These are phyloP conservation scores for Scaptomyza caliginosa DNA, from an alignment of 2,888 invertebrate genomes.

Conservation along the genomic window DNA sequence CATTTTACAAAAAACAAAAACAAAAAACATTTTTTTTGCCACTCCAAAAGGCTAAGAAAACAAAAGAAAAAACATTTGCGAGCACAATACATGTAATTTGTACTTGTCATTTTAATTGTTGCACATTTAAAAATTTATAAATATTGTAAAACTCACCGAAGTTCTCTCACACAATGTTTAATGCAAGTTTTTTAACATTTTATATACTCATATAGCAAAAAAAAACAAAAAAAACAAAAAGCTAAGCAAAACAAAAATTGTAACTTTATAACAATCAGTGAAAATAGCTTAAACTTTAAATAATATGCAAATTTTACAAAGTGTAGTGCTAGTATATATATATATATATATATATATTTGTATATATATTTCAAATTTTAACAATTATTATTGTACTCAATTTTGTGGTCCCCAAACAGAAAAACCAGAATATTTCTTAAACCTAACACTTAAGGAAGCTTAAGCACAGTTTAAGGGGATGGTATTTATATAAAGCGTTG, in stretches of 20 bases:
- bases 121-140: conserved; percentile 43
- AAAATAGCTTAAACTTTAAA: conserved; percentile 63
- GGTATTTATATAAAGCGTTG: conserved; percentile 66
- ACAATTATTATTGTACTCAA: conserved; percentile 56
- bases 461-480: conserved; percentile 61
- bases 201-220: conserved; percentile 20
- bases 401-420: conserved; percentile 58
- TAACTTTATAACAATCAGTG: conserved; percentile 70
- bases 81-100: conserved; percentile 56
- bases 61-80: conserved; percentile 29
- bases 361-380: conserved; percentile 59
- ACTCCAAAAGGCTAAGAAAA: conserved; percentile 46
- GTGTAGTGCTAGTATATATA: conserved; percentile 49
- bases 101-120: conserved; percentile 59
- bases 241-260: conserved; percentile 36
- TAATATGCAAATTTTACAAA: conserved; percentile 61
- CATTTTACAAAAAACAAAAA: conserved; percentile 37
- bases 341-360: conserved; percentile 16
- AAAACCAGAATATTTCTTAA: conserved; percentile 43
- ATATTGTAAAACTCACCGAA: conserved; percentile 54
- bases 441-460: conserved; percentile 43
- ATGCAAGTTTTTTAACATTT: conserved; percentile 49
- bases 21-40: conserved; percentile 55
- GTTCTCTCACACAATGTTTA: conserved; percentile 47
- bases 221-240: conserved; percentile 16